Conservation (phyloP, 2,797 vertebrate genomes). For the Chaetodon trifasciatus region DNA sequence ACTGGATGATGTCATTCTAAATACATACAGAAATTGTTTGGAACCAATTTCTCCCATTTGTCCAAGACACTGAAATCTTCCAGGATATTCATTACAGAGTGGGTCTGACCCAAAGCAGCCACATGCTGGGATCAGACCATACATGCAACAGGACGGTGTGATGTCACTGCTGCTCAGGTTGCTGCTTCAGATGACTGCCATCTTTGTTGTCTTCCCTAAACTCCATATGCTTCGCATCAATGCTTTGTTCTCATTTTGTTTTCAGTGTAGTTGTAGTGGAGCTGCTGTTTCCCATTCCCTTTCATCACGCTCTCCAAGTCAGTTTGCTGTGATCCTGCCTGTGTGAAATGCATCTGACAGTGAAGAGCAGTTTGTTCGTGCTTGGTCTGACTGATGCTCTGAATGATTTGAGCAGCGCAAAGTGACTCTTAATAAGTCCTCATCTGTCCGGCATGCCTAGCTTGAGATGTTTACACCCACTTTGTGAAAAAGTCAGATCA, state of each 20-base stretch:
- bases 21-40: too few species aligned
- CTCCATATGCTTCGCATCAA: not conserved
- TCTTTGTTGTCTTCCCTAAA: not conserved
- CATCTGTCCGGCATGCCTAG: slow-evolving; percentile 1
- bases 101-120: not conserved
- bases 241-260: not conserved
- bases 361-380: not conserved
- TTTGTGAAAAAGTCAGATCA: not conserved
- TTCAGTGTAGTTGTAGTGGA: too few species aligned
- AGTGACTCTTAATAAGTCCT: not conserved
- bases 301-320: not conserved
- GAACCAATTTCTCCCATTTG: too few species aligned
- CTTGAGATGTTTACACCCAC: slow-evolving; percentile 1
- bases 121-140: not conserved
- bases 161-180: too few species aligned
- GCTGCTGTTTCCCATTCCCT: not conserved
- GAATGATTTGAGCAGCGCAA: not conserved
- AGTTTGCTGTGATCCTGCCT: not conserved
- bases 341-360: not conserved
- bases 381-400: not conserved
- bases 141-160: too few species aligned
- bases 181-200: too few species aligned
- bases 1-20: too few species aligned
- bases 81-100: not conserved
- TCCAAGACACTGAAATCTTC: too few species aligned